Evolutionary conservation across 2,797 vertebrate species (phyloP), one percentile per base, ranked within the genome.

Genomic region (Heterohyrax brucei): DNA sequence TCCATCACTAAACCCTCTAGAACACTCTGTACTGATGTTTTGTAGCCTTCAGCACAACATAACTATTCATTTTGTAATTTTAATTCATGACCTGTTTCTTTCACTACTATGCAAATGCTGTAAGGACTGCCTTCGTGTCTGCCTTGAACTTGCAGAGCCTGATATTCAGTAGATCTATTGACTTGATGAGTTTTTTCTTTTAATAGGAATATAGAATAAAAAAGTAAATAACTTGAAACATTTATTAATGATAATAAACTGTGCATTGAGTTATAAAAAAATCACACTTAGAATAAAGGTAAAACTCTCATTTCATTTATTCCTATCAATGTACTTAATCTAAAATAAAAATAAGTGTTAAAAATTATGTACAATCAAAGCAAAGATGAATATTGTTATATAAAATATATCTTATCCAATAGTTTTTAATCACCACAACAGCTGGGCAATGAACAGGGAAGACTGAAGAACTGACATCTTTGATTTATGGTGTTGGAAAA

Each of bases 341-440:
- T 78, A 86, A 89, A 89, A 88, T 53, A 39, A 94, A 88, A 87
- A 48, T 22, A 62, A 28, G 1, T 70, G 30, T 50, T 89, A 46
- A 39, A 46, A 83, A 90, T 87, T n/a, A 28, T 18, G 44, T 78
- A 28, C 2, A 82, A 82, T 16, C 28, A 39, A 6, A 50, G 22
- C 28, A 39, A 6, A 50, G 22, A 59, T 33, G 18, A 61, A 0
- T 62, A 28, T 44, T 5, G 1, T 33, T 61, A 50, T 5, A 59
- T 30, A 33, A 21, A 59, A 46, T 18, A 28, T 81, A 13, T 62
- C n/a, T 22, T 62, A 19, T 19, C 68, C 86, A 94, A 70, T 72
- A 6, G 21, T 77, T 56, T 56, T 56, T 16, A 56, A 56, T 56
- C 12, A 13, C 53, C 53, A 16, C 53, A 56, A 56, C 2, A 56